phyloP scores from a whole-genome alignment of 1,140 invertebrate species.

The Hyphantria cunea region DNA sequence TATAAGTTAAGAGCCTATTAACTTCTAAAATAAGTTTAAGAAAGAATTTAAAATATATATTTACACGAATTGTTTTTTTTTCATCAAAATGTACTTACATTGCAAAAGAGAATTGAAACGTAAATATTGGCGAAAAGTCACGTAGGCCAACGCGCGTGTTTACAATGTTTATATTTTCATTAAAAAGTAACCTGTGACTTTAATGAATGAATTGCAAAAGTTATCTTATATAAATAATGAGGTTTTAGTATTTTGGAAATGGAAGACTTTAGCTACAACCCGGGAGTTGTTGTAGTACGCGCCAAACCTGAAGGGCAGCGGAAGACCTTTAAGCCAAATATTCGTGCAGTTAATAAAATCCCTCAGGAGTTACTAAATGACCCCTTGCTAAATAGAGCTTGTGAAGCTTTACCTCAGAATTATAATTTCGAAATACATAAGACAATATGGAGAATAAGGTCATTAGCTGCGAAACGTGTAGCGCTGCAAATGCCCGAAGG shows the following conservation, averaged over 20 bases:
- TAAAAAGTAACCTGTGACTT: slow-evolving; percentile 52
- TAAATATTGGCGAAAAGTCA: slow-evolving; percentile 62
- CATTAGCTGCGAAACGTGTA: slow-evolving; percentile 91
- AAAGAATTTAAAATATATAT: no score
- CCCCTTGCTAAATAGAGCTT: slow-evolving; percentile 87
- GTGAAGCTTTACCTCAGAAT: slow-evolving; percentile 92
- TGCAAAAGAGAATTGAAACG: slow-evolving; percentile 36
- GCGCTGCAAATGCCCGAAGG: slow-evolving; percentile 99
- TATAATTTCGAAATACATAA: slow-evolving; percentile 99
- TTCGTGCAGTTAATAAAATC: slow-evolving; percentile 89
- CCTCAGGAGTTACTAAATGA: slow-evolving; percentile 93
- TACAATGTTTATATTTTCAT: slow-evolving; percentile 54
- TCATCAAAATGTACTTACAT: no score
- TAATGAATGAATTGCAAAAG: background rate
- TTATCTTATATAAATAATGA: slow-evolving; percentile 30
- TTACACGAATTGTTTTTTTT: no score
- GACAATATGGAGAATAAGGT: slow-evolving; percentile 97
- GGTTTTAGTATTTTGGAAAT: slow-evolving; percentile 43
- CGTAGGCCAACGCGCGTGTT: slow-evolving; percentile 71
- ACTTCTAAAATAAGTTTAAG: no score
- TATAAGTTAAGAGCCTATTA: no score
- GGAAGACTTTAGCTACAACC: slow-evolving; percentile 57
- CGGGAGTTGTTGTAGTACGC: slow-evolving; percentile 85
- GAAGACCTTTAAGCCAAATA: slow-evolving; percentile 89
- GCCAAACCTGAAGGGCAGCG: slow-evolving; percentile 90